phyloP scores from a whole-genome alignment of 2,113 vertebrate species.

The Aphyosemion australe region DNA sequence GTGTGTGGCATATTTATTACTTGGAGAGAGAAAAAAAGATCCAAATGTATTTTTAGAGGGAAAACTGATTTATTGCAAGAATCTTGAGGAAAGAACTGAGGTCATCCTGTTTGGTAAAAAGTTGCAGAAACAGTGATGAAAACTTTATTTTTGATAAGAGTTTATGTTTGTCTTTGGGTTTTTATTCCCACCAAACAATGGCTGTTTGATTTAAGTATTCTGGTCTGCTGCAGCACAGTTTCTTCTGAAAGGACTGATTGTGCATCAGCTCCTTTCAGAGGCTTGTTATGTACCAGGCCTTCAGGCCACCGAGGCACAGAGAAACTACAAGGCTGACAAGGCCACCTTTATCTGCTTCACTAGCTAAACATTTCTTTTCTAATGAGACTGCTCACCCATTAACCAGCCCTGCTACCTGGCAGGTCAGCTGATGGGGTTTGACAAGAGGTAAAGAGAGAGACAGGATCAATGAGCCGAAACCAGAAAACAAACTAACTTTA shows the following conservation, averaged over 20 bases:
- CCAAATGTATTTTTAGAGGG: constrained; percentile 2
- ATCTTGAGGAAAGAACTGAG: not conserved
- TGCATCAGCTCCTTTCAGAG: constrained; percentile 58
- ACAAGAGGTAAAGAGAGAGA: not conserved
- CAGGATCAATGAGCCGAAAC: not conserved
- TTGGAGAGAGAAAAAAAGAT: not conserved
- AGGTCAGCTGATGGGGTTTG: constrained; percentile 27
- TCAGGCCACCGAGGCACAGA: constrained; percentile 31
- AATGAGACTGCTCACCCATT: constrained; percentile 36
- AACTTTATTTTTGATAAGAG: not conserved
- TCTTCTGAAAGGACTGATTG: constrained; percentile 62
- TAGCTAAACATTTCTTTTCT: constrained; percentile 25
- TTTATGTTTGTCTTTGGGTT: constrained; percentile 14
- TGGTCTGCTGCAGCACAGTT: constrained; percentile 18
- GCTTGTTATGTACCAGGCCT: constrained; percentile 39
- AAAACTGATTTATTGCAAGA: constrained; percentile 21
- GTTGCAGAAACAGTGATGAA: no score
- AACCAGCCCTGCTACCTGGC: constrained; percentile 25
- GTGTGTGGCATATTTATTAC: no score
- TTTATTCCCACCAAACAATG: constrained; percentile 13
- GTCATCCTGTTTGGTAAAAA: no score
- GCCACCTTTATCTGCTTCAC: constrained; percentile 59
- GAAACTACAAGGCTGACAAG: constrained; percentile 55
- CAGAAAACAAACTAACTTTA: not conserved
- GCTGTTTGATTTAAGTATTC: constrained; percentile 33